phyloP scores from a whole-genome alignment of 2,888 invertebrate species.

The Xylota segnis region DNA sequence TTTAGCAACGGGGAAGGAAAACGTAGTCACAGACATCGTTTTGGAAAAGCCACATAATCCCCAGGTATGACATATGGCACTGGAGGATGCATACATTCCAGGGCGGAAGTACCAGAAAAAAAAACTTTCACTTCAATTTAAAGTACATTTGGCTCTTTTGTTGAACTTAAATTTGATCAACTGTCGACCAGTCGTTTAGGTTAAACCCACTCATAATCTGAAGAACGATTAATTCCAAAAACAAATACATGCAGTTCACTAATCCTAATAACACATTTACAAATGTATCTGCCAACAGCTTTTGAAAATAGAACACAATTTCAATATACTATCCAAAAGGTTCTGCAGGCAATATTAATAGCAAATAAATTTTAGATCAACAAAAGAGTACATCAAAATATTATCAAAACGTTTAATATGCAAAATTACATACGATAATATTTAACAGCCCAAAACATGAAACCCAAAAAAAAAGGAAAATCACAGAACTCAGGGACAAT shows the following conservation, averaged over 20 bases:
- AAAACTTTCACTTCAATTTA: not conserved
- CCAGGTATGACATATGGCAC: constrained; percentile 20
- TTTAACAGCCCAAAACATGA: not conserved
- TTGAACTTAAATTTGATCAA: too few relatives aligned
- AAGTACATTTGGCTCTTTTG: not conserved
- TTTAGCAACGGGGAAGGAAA: constrained; percentile 10
- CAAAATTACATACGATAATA: constrained; percentile 7
- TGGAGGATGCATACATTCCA: not conserved
- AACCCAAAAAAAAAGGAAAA: not conserved
- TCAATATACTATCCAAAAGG: not conserved
- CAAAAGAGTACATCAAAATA: constrained; percentile 13
- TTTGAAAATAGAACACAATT: not conserved
- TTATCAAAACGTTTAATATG: constrained; percentile 16
- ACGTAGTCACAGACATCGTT: constrained; percentile 33
- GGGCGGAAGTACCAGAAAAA: too few relatives aligned
- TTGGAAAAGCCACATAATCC: constrained; percentile 39
- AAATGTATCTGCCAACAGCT: not conserved
- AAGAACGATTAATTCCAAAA: not conserved
- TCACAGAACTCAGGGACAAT: too few relatives aligned
- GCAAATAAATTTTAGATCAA: constrained; percentile 15
- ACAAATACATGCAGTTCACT: not conserved
- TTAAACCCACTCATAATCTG: too few relatives aligned
- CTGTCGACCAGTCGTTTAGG: too few relatives aligned
- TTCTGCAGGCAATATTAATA: not conserved
- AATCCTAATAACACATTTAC: not conserved